Evolutionary conservation across 2,797 vertebrate species (phyloP), one percentile per base, ranked within the genome.

Genomic region (Oreortyx pictus): DNA sequence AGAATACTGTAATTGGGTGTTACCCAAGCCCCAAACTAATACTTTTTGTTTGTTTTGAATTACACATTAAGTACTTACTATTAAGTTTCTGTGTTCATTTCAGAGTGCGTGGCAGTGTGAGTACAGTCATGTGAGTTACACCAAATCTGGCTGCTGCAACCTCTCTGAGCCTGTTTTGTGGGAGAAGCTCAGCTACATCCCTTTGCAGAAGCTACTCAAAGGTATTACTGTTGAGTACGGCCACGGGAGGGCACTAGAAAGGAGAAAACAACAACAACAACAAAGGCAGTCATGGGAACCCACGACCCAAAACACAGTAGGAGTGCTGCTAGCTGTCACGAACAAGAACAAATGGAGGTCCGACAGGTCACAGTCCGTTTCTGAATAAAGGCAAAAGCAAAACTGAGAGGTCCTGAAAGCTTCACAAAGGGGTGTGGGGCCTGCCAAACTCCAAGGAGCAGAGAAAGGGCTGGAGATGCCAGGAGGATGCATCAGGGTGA

Each of bases 161-260:
- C 59, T 54, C 77, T 64, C 43, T 41, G 31, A 66, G 59, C 15
- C 33, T 71, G 27, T 64, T 82, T 35, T 1, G 1, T 11, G 17
- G 14, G 31, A 73, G 47, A 7, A 52, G n/a, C 33, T 23, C n/a
- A 7, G 22, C 39, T 12, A 20, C 0, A 18, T 12, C 25, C 47
- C 31, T 74, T 74, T 43, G 72, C 11, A 25, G 52, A 1, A 41
- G n/a, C 59, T 81, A 24, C 8, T 35, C 41, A 37, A 43, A 86
- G 39, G 18, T 37, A 22, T 16, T 33, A 17, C 16, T 25, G 41
- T 66, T 47, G 20, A 81, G 23, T 49, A 37, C 3, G 77, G 66
- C 90, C 95, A 94, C 84, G 23, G 90, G 94, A 93, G 92, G 93
- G 95, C 93, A 85, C n/a, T 56, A 59, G 31, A 46, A 86, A 65